Evolutionary conservation across 1,140 invertebrate genomes (phyloP).

Genomic region (Drosophila elegans): DNA sequence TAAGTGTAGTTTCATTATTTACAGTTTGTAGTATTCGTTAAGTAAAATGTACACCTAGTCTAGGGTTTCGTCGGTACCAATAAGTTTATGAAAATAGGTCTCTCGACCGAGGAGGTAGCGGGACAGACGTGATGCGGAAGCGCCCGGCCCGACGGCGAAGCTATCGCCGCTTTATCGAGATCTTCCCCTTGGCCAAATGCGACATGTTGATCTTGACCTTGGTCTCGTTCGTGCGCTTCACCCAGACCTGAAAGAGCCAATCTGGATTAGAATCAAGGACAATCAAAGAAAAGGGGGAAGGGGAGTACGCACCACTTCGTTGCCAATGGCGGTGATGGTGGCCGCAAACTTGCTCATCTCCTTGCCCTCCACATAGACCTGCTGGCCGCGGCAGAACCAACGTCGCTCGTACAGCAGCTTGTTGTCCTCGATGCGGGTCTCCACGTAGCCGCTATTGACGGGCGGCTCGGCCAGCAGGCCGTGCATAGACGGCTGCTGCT

Average conservation of each 20-base stretch:
- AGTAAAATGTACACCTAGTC: slow-evolving; percentile 30
- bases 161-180: slow-evolving; percentile 92
- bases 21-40: slow-evolving; percentile 25
- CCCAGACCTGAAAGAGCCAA: slow-evolving; percentile 91
- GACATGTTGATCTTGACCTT: slow-evolving; percentile 94
- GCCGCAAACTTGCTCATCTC: slow-evolving; percentile 93
- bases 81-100: slow-evolving; percentile 9
- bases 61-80: slow-evolving; percentile 17
- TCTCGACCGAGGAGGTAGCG: slow-evolving; percentile 5
- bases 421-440: slow-evolving; percentile 96
- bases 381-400: slow-evolving; percentile 97
- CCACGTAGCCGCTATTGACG: slow-evolving; percentile 86
- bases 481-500: slow-evolving; percentile 53
- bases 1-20: slow-evolving; percentile 32
- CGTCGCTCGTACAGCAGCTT: slow-evolving; percentile 96
- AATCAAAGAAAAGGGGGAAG: neutral
- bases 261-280: neutral
- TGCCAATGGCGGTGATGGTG: slow-evolving; percentile 94
- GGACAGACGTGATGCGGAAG: neutral
- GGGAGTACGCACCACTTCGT: slow-evolving; percentile 89
- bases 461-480: slow-evolving; percentile 61
- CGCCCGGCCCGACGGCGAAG: slow-evolving; percentile 19
- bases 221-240: slow-evolving; percentile 93
- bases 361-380: slow-evolving; percentile 95
- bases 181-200: slow-evolving; percentile 94